Evolutionary conservation across 2,888 invertebrate genomes (phyloP).

Genomic region (Plagodis dolabraria): DNA sequence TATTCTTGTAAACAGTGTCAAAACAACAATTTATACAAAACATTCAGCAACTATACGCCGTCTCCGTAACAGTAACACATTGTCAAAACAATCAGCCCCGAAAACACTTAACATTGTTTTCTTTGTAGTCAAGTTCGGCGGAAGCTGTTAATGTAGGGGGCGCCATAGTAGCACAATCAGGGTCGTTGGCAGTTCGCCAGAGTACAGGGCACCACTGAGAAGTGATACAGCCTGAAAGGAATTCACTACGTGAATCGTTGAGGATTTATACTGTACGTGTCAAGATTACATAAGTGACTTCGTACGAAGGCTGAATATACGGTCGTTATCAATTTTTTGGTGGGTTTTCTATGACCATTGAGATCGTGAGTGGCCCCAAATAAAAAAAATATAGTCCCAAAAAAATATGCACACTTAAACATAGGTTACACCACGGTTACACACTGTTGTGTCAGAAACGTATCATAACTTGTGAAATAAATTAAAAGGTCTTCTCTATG

Average conservation of each 20-base stretch:
- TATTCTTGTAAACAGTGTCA: conserved; percentile 2
- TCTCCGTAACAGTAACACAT: conserved; percentile 30
- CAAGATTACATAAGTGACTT: conserved; percentile 7
- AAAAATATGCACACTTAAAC: no score
- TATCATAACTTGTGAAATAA: no score
- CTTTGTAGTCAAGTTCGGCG: conserved; percentile 37
- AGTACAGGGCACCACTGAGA: conserved; percentile 41
- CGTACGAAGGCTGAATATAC: no score
- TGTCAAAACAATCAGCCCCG: conserved; percentile 38
- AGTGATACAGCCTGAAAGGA: conserved; percentile 39
- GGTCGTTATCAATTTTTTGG: no score
- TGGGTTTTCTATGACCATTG: no score
- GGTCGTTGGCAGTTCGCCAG: conserved; percentile 50
- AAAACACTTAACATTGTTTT: conserved; percentile 40
- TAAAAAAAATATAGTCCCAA: no score
- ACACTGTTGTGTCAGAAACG: no score
- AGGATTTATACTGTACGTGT: conserved; percentile 27
- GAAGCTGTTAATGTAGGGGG: conserved; percentile 47
- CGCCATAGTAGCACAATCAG: conserved; percentile 47
- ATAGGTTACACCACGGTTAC: no score
- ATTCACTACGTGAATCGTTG: conserved; percentile 32
- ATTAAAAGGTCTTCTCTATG: no score
- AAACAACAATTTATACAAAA: conserved; percentile 15
- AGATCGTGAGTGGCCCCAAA: no score
- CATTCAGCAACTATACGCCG: conserved; percentile 12